phyloP scores from a whole-genome alignment of 1,140 invertebrate species.

The Gryllus bimaculatus region DNA sequence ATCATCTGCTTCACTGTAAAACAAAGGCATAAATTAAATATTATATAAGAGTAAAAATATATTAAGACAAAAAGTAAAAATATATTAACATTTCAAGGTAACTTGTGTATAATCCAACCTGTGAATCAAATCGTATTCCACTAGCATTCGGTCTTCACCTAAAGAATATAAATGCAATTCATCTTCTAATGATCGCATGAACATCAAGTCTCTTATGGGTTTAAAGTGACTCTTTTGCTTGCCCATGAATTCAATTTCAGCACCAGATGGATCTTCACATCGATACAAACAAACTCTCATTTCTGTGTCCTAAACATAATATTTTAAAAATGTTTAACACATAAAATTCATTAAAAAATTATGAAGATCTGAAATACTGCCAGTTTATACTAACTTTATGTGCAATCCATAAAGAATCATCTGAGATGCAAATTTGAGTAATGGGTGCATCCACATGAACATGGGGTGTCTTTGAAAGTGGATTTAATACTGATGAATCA shows the following conservation, averaged over 20 bases:
- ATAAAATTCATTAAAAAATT: neutral
- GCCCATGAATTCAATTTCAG: constrained; percentile 42
- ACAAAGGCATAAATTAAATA: neutral
- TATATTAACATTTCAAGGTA: neutral
- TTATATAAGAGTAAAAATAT: neutral
- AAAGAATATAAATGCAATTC: constrained; percentile 41
- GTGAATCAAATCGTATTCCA: constrained; percentile 56
- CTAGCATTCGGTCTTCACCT: constrained; percentile 49
- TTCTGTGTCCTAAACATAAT: constrained; percentile 36
- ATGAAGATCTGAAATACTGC: no score
- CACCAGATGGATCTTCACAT: constrained; percentile 32
- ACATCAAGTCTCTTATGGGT: constrained; percentile 42
- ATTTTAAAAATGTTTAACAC: neutral
- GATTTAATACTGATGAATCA: constrained; percentile 40
- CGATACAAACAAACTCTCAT: constrained; percentile 41
- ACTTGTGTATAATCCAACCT: constrained; percentile 31
- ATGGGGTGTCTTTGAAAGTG: constrained; percentile 36
- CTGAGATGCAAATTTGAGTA: constrained; percentile 39
- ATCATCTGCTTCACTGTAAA: constrained; percentile 32
- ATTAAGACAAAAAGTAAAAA: neutral
- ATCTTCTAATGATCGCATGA: constrained; percentile 28
- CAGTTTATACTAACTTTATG: constrained; percentile 36
- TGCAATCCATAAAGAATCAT: constrained; percentile 41
- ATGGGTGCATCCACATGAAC: constrained; percentile 37
- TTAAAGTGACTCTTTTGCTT: constrained; percentile 48